Base-by-base conservation (phyloP, 2,888 invertebrate genomes). In the Spilosoma lubricipeda region DNA sequence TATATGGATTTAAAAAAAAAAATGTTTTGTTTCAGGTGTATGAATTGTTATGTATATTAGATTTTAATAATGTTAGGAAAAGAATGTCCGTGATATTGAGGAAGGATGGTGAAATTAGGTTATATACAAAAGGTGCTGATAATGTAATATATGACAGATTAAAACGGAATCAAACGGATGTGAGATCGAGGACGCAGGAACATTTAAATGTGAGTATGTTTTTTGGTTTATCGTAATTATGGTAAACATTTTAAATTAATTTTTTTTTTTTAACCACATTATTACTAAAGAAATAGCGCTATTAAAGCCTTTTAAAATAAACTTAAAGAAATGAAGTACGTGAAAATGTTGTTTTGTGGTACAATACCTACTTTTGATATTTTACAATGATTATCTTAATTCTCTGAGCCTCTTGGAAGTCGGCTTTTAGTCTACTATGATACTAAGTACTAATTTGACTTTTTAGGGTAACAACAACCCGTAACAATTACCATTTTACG, bases 21-120 rank as follows among this genome's bases (percentile, higher is more conserved):
- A n/a, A n/a, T n/a, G n/a, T n/a, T 11, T 90, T 90, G 89, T 92
- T 93, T 81, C 96, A 98, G 97, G 98, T 99, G 85, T 99, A 99
- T 95, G 99, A 99, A 93, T 96, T 99, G 87, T 96, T 99, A 86
- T 99, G 99, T 94, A 99, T 99, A 94, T 97, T 99, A 90, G 99
- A 99, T 96, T 99, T 99, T 96, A 99, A 99, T 96, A 99, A 99
- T 96, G 98, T 99, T 85, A 97, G 99, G 87, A 99, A 99, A 96
- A 96, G 99, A 92, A 99, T 99, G 99, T 99, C 99, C 84, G 99
- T 99, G 89, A 98, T 99, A 91, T 96, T 99, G 88, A 96, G 98
- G 89, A 97, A 97, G 92, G 98, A 98, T 92, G 98, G 98, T 83
- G 97, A 97, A 91, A 97, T 98, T 89, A 97, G 98, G 91, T 97